phyloP scores from a whole-genome alignment of 53 echinoderm and acorn worm species.

The Patiria pectinifera region DNA sequence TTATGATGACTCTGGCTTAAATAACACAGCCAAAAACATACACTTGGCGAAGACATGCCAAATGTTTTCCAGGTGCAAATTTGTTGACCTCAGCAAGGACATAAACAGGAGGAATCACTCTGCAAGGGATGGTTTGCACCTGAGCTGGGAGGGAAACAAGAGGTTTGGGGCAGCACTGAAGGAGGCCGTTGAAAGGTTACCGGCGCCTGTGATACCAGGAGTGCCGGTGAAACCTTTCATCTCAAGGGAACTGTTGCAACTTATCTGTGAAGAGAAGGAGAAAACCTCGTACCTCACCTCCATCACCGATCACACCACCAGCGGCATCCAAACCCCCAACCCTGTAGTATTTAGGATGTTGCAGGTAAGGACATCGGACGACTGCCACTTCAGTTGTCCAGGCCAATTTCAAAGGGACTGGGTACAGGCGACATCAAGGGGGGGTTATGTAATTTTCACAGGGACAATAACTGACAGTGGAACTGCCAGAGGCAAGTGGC shows the following conservation, averaged over 20 bases:
- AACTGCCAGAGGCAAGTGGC: no score
- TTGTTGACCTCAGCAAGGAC: slow-evolving; percentile 10
- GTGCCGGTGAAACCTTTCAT: not conserved
- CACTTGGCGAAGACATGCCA: slow-evolving; percentile 1
- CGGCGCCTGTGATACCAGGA: not conserved
- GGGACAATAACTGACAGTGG: no score
- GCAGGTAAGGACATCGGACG: no score
- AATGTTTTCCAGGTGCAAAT: not conserved
- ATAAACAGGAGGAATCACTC: not conserved
- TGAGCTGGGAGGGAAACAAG: not conserved
- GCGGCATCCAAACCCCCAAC: no score
- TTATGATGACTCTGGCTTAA: not conserved
- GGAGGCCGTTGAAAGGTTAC: not conserved
- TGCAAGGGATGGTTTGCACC: not conserved
- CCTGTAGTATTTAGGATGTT: no score
- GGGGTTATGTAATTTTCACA: no score
- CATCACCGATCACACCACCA: no score
- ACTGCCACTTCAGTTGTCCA: no score
- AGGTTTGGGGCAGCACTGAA: not conserved
- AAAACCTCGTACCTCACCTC: no score
- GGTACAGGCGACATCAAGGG: no score
- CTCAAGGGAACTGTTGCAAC: slow-evolving; percentile 15
- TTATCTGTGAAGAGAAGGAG: not conserved
- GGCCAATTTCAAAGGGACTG: no score
- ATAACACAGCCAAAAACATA: not conserved